Conservation (phyloP, 1,140 invertebrate genomes). For the Aplysia californica region DNA sequence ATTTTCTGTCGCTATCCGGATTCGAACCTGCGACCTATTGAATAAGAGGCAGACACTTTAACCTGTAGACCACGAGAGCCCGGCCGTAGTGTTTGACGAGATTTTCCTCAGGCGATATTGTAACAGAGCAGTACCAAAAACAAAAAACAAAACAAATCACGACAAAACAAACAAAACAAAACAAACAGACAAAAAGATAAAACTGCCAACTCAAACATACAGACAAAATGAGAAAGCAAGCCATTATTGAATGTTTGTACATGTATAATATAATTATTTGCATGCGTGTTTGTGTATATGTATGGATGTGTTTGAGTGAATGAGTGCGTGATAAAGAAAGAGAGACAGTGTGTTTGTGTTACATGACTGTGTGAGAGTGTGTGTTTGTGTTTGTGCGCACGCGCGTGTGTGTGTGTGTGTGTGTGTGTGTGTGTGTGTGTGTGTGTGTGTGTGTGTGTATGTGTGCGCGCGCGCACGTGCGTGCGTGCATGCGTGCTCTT, state of each 20-base stretch:
- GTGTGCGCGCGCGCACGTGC: not conserved
- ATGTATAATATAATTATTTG: not conserved
- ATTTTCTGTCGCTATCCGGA: too few species aligned
- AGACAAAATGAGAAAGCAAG: not conserved
- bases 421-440: conserved; percentile 7
- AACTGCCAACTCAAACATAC: not conserved
- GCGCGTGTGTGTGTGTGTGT: conserved; percentile 5
- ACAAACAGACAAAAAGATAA: too few species aligned
- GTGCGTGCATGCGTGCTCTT: not conserved
- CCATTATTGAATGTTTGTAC: not conserved
- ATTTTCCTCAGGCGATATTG: too few species aligned
- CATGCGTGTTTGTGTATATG: not conserved
- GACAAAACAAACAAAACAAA: too few species aligned
- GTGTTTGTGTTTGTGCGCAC: conserved; percentile 1
- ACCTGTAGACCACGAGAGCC: too few species aligned
- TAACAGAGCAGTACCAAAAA: too few species aligned
- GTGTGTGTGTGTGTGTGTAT: not conserved
- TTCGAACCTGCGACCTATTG: too few species aligned
- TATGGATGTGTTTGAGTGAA: too few species aligned
- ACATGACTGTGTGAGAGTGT: not conserved
- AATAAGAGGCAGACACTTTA: too few species aligned
- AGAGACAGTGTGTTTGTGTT: not conserved
- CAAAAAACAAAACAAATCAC: too few species aligned
- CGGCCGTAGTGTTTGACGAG: too few species aligned
- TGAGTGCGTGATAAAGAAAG: too few species aligned